Conservation (phyloP, 23 tunicate species). For the Halocynthia aurantium region DNA sequence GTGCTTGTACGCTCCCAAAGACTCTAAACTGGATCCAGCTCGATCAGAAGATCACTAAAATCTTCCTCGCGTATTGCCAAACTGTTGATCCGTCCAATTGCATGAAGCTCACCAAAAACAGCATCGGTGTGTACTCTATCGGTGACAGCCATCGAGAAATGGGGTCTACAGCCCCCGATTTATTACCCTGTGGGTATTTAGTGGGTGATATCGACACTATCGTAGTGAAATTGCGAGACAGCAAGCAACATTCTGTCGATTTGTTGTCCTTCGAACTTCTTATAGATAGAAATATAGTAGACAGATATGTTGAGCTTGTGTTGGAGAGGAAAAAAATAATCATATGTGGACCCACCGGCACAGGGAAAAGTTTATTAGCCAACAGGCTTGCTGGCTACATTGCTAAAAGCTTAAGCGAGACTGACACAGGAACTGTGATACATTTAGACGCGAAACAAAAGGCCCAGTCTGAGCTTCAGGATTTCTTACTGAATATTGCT, state of each 20-base stretch:
- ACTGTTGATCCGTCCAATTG: constrained; percentile 42
- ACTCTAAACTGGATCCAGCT: constrained; percentile 56
- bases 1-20: constrained; percentile 45
- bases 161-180: constrained; percentile 41
- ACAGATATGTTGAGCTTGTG: constrained; percentile 40
- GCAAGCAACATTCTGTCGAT: constrained; percentile 12
- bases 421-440: neutral
- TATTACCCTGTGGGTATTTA: constrained; percentile 80
- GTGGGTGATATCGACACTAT: constrained; percentile 66
- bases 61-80: constrained; percentile 50
- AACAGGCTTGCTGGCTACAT: constrained; percentile 37
- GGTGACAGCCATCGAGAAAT: constrained; percentile 53
- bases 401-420: neutral
- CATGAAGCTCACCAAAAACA: constrained; percentile 25
- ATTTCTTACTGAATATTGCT: constrained; percentile 10
- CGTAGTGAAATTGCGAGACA: constrained; percentile 41
- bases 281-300: constrained; percentile 45
- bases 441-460: constrained; percentile 16
- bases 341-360: constrained; percentile 69
- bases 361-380: constrained; percentile 62
- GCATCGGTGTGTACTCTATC: constrained; percentile 44
- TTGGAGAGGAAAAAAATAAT: constrained; percentile 60
- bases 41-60: constrained; percentile 42
- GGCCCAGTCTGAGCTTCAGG: neutral
- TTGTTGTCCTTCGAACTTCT: constrained; percentile 51